Evolutionary conservation across 2,888 invertebrate species (phyloP).

Genomic region (Malacosoma neustria): DNA sequence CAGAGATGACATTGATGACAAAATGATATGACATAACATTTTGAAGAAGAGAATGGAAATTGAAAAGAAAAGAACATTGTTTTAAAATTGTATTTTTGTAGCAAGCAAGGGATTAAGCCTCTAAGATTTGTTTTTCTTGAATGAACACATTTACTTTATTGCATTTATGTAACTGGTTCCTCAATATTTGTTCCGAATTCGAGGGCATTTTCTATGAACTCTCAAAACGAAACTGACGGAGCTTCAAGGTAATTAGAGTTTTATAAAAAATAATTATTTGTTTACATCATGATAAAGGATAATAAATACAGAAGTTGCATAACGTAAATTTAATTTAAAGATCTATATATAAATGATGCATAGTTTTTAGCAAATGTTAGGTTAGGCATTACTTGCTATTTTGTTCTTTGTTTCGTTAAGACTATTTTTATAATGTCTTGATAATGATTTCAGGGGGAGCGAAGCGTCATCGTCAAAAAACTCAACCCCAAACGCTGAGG

Average conservation of each 20-base stretch:
- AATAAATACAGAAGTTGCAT: not conserved
- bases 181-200: slow-evolving; percentile 41
- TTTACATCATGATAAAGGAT: no score
- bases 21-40: slow-evolving; percentile 52
- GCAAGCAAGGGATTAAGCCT: slow-evolving; percentile 6
- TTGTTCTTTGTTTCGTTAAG: slow-evolving; percentile 51
- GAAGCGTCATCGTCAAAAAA: slow-evolving; percentile 70
- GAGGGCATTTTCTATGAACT: slow-evolving; percentile 70
- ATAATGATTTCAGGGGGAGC: slow-evolving; percentile 52
- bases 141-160: slow-evolving; percentile 32
- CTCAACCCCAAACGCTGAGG: slow-evolving; percentile 49
- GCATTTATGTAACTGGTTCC: slow-evolving; percentile 38
- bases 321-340: slow-evolving; percentile 7
- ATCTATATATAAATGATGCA: slow-evolving; percentile 19
- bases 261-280: no score
- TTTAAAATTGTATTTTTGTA: slow-evolving; percentile 50
- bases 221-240: slow-evolving; percentile 72
- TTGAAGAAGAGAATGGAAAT: slow-evolving; percentile 29
- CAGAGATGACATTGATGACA: no score
- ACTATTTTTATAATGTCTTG: slow-evolving; percentile 6
- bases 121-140: slow-evolving; percentile 18
- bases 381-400: slow-evolving; percentile 69
- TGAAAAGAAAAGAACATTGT: slow-evolving; percentile 37
- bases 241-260: slow-evolving; percentile 75
- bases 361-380: slow-evolving; percentile 22